A percentile compares a stretch with the other conserved stretches of the same genome.
Conservation (phyloP, 1,140 invertebrate species). For the Chironomus striatipennis region DNA sequence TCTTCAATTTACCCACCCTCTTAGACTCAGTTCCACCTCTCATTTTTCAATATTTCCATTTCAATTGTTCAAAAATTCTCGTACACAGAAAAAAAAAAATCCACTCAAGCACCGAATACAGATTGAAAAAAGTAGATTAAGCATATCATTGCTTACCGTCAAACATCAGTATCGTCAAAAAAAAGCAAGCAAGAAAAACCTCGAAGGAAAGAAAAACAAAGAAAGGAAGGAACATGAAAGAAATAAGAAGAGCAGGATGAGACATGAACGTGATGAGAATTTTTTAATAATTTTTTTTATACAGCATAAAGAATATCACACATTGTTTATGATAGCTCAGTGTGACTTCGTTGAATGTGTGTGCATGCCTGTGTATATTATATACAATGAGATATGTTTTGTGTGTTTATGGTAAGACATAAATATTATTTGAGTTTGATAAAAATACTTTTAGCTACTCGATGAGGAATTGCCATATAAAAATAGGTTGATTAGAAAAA, state of each 20-base stretch:
- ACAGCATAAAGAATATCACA: slow-evolving; percentile 7
- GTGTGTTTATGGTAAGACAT: too few species aligned
- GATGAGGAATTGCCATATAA: too few species aligned
- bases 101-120: too few species aligned
- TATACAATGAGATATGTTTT: neutral
- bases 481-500: too few species aligned
- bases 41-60: neutral
- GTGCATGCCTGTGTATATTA: neutral
- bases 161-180: neutral
- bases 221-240: neutral
- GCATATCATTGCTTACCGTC: slow-evolving; percentile 20
- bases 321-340: slow-evolving; percentile 21
- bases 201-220: neutral
- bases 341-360: neutral
- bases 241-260: neutral
- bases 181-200: neutral
- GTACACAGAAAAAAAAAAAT: neutral
- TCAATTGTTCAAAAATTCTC: neutral
- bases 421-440: too few species aligned
- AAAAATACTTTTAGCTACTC: too few species aligned
- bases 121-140: slow-evolving; percentile 7
- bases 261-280: slow-evolving; percentile 21
- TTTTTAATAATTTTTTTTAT: slow-evolving; percentile 21
- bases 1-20: neutral
- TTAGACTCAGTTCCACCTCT: neutral